Evolutionary conservation across 2,888 invertebrate genomes (phyloP), one percentile per base, ranked within the genome.

Genomic region (Willowsia nigromaculata): DNA sequence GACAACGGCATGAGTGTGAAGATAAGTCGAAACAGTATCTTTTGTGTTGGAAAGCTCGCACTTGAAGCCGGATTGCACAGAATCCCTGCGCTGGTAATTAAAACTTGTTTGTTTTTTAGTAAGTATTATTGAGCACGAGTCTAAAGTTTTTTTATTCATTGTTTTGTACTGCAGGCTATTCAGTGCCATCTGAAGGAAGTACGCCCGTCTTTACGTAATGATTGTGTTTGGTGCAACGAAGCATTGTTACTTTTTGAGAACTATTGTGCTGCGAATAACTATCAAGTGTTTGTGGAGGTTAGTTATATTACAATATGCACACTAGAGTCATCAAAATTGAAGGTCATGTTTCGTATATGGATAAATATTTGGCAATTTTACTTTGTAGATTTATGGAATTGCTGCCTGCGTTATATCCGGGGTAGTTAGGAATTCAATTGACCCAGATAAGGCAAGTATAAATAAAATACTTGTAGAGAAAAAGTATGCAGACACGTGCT

Each of bases 381-480:
- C 27, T 37, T 59, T 30, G 93, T 92, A 95, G 95, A 94, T 96
- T 15, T 97, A 96, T 94, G 98, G 98, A 0, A 96, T 98, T n/a
- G 96, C 97, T 0, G 95, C 96, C 88, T 95, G 96, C 56, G 94
- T 97, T 0, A 95, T 97, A 0, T 95, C 96, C 0, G 94, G 98
- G 0, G 95, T 96, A 82, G 93, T 98, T 53, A 94, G 27, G 18
- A 83, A n/a, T 56, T 47, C 76, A 5, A 2, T 7, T 7, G 47
- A 47, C 15, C 30, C 18, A 9, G 33, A 27, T 1, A 2, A 30
- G 1, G 11, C 50, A 18, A 82, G 82, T n/a, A 33, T 80, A 11
- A 89, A 89, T 50, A 76, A 86, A 1, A 18, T 81, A 9, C 94
- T 98, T 7, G 94, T 97, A 0, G 94, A 95, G 0, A 93, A 95